Percentiles rank a stretch among this genome's conserved stretches.
These are phyloP conservation scores for Synanthedon vespiformis DNA, from an alignment of 2,888 invertebrate genomes.

Conservation along the genomic window DNA sequence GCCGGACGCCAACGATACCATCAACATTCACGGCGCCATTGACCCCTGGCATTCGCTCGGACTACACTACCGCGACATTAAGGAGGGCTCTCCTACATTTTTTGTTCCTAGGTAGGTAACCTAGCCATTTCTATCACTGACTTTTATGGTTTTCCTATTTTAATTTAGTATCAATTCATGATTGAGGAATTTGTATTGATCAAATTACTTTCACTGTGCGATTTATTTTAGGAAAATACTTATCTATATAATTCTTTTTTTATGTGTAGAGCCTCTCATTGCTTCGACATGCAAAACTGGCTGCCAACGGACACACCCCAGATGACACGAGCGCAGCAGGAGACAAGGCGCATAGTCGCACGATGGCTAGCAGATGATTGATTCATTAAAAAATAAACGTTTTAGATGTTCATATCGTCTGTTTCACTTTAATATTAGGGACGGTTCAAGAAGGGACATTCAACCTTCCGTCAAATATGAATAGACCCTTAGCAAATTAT, in stretches of 20 bases:
- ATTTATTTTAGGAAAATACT: no score
- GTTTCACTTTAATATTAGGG: background rate
- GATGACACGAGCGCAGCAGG: conserved; percentile 47
- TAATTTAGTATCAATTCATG: no score
- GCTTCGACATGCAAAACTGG: conserved; percentile 56
- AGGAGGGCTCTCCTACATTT: conserved; percentile 45
- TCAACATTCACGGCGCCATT: conserved; percentile 68
- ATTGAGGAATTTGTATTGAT: no score
- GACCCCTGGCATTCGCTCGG: conserved; percentile 72
- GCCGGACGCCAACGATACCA: conserved; percentile 64
- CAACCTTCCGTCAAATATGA: no score
- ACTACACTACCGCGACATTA: conserved; percentile 44
- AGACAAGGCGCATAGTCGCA: conserved; percentile 37
- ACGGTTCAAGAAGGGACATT: no score
- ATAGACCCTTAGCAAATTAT: no score
- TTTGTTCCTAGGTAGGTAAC: conserved; percentile 41
- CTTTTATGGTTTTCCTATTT: no score
- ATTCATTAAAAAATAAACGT: background rate
- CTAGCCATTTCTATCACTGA: no score
- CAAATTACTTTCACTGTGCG: no score
- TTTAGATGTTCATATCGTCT: background rate
- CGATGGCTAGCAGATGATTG: conserved; percentile 33
- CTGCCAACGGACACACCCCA: conserved; percentile 36
- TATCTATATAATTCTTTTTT: no score
- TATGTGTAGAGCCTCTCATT: conserved; percentile 49